A percentile compares a stretch with the other conserved stretches of the same genome.
These are phyloP conservation scores for Arctopsyche grandis DNA, from an alignment of 1,140 invertebrate species.

Conservation along the genomic window DNA sequence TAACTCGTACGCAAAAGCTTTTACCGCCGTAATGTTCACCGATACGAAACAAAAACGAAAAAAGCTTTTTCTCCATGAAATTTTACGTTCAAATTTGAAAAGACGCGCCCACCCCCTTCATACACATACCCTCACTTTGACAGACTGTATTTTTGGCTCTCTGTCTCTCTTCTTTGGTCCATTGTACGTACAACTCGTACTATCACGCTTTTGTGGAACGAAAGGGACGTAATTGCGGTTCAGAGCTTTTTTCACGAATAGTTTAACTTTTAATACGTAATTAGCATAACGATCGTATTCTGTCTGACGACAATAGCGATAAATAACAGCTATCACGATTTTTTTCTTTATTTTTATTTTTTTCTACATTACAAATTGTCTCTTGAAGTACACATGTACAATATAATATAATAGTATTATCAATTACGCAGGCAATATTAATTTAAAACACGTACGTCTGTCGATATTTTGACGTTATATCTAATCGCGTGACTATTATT, in stretches of 20 bases:
- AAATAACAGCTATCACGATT: background rate
- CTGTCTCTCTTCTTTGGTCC: background rate
- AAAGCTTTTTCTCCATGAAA: slow-evolving; percentile 46
- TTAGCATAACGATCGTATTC: background rate
- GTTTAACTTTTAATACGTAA: background rate
- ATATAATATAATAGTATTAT: background rate
- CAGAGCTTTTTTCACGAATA: background rate
- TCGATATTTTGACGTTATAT: background rate
- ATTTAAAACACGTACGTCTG: background rate
- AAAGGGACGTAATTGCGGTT: background rate
- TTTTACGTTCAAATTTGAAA: slow-evolving; percentile 46
- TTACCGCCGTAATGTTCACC: slow-evolving; percentile 37
- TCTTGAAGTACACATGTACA: background rate
- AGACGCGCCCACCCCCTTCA: slow-evolving; percentile 2
- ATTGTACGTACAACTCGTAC: background rate
- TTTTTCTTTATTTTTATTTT: background rate
- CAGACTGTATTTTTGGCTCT: slow-evolving; percentile 27
- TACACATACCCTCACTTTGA: slow-evolving; percentile 14
- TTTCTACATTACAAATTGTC: no score
- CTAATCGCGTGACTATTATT: background rate
- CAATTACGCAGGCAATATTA: background rate
- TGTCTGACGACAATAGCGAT: background rate
- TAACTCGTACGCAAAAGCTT: slow-evolving; percentile 49
- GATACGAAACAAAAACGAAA: slow-evolving; percentile 48
- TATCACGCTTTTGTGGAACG: background rate